phyloP scores from a whole-genome alignment of 2,797 vertebrate genomes.

The Rhyacichthys aspro region DNA sequence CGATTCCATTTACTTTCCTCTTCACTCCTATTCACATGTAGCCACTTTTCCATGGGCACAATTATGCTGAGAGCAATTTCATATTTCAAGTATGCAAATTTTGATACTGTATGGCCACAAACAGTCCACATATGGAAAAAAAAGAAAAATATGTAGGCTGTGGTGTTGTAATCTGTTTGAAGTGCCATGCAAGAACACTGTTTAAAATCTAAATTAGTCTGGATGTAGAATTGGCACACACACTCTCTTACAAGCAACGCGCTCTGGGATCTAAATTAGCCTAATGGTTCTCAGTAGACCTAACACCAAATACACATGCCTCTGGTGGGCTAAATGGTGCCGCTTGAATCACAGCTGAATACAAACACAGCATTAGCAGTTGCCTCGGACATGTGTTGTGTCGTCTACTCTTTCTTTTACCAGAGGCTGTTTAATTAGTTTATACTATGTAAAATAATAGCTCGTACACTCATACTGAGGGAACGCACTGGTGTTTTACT shows the following conservation, averaged over 20 bases:
- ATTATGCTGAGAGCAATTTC: slow-evolving; percentile 75
- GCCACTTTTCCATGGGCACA: slow-evolving; percentile 62
- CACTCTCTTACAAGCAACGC: background rate
- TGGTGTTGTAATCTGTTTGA: slow-evolving; percentile 48
- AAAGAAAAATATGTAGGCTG: slow-evolving; percentile 45
- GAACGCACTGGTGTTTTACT: background rate
- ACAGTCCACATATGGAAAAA: slow-evolving; percentile 47
- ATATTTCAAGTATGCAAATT: slow-evolving; percentile 77
- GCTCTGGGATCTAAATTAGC: slow-evolving; percentile 53
- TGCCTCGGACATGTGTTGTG: slow-evolving; percentile 47
- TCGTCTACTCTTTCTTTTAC: slow-evolving; percentile 13
- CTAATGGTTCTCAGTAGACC: slow-evolving; percentile 60
- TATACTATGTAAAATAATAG: slow-evolving; percentile 25
- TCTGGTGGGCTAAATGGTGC: slow-evolving; percentile 49
- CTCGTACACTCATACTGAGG: slow-evolving; percentile 5
- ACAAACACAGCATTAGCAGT: slow-evolving; percentile 64
- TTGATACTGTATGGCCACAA: slow-evolving; percentile 50
- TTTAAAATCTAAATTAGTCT: slow-evolving; percentile 61
- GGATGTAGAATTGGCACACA: slow-evolving; percentile 41
- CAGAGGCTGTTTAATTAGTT: slow-evolving; percentile 33
- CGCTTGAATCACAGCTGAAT: slow-evolving; percentile 53
- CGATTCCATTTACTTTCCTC: slow-evolving; percentile 60
- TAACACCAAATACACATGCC: slow-evolving; percentile 51
- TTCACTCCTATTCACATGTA: slow-evolving; percentile 46
- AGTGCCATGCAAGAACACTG: slow-evolving; percentile 45